Base-by-base conservation (phyloP, 2,113 vertebrate genomes). In the Aegithalos caudatus region DNA sequence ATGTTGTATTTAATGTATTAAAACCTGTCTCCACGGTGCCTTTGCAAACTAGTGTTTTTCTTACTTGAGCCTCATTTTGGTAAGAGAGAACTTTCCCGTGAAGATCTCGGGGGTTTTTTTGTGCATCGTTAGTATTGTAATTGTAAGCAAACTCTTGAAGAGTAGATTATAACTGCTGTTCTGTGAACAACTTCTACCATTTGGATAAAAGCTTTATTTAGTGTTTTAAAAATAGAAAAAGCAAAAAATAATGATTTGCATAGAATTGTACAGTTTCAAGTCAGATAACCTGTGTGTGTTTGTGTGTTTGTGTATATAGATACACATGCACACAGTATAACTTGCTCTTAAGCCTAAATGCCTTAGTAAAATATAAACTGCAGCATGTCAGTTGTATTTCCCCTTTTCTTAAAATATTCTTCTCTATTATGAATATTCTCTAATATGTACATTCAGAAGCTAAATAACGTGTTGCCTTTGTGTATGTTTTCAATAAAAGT, bases 21-120 rank as follows among this genome's bases (percentile, higher is more conserved):
- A 98, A 96, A 97, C 97, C 97, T 98, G 96, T 98, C 97, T 98
- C 98, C 97, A 96, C 93, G 95, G 98, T 98, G 98, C 98, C 98
- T 98, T 98, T 96, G 94, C 93, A 98, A 97, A 97, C 94, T 71
- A 95, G 92, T 93, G 88, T 94, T 97, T 98, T 98, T 97, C 98
- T 97, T 98, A 96, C 93, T 97, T 94, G 91, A 97, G 67, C 90
- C 96, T 97, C 88, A 31, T 81, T 95, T 97, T 93, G 96, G 92
- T 97, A 95, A 97, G 95, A 97, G 93, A 92, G 88, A 96, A 96
- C 77, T 92, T 97, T 48, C 81, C 92, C 80, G 14, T 60, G 91
- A 96, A 77, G 58, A 91, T 85, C 87, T 94, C 8, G 65, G 60
- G 56, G 4, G 2, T 65, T n/a, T 92, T 91, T 94, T 50, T 89